Evolutionary conservation across 2,113 vertebrate species (phyloP).

Genomic region (Illadopsis cleaveri): DNA sequence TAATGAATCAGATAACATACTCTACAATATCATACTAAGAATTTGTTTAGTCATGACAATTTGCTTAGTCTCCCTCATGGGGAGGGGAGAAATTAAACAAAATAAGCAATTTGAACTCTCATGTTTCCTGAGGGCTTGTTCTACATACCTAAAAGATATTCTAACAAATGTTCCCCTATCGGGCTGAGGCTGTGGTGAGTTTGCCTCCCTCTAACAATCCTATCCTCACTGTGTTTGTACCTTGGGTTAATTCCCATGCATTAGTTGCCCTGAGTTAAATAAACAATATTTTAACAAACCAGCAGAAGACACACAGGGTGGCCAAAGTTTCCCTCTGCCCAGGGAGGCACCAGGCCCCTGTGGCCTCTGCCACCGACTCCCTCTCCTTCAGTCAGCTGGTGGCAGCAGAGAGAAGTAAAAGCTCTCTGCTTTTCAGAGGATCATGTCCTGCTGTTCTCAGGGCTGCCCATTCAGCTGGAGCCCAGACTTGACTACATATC

Average conservation of each 20-base stretch:
- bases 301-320: fast-evolving
- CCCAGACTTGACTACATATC: neutral
- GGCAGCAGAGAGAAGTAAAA: conserved; percentile 33
- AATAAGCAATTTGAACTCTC: neutral
- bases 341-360: neutral
- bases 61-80: neutral
- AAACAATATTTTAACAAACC: neutral
- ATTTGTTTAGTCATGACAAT: neutral
- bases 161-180: neutral
- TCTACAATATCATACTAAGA: neutral
- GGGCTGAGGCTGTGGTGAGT: neutral
- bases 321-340: neutral
- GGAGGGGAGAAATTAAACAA: neutral
- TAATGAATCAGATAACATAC: neutral
- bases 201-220: neutral
- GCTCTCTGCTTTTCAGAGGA: neutral
- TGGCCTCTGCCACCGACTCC: neutral
- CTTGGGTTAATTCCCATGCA: neutral
- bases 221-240: neutral
- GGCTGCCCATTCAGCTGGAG: neutral
- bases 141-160: neutral
- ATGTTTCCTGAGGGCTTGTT: neutral
- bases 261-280: neutral
- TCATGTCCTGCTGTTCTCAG: neutral
- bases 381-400: neutral